A percentile compares a stretch with the other conserved stretches of the same genome.
These are phyloP conservation scores for Phalera bucephala DNA, from an alignment of 2,888 invertebrate genomes.

Conservation along the genomic window DNA sequence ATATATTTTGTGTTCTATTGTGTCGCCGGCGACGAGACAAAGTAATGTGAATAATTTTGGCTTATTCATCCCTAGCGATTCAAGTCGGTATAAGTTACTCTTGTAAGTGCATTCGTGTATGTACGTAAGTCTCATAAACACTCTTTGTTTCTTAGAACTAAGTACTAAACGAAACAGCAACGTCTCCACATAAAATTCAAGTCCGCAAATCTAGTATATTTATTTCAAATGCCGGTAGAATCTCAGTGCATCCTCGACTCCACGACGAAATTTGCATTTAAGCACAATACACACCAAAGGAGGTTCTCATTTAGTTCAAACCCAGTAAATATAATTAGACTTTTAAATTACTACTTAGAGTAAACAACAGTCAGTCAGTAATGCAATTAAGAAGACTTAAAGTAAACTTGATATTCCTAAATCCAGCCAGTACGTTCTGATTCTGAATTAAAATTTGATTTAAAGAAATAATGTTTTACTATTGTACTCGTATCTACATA, in stretches of 20 bases:
- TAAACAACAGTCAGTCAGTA: too few relatives aligned
- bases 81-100: constrained; percentile 9
- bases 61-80: constrained; percentile 14
- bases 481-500: too few relatives aligned
- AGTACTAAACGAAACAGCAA: constrained; percentile 52
- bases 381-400: too few relatives aligned
- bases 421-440: too few relatives aligned
- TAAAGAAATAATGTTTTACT: too few relatives aligned
- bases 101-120: constrained; percentile 13
- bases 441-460: too few relatives aligned
- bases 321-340: not conserved
- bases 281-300: constrained; percentile 46
- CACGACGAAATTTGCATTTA: constrained; percentile 60
- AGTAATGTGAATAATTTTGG: constrained; percentile 13
- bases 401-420: too few relatives aligned
- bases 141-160: constrained; percentile 33
- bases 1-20: not conserved
- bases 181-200: constrained; percentile 53
- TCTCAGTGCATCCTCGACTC: constrained; percentile 61
- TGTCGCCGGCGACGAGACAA: constrained; percentile 6
- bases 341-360: not conserved
- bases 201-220: constrained; percentile 69
- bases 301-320: constrained; percentile 20
- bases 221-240: constrained; percentile 67
- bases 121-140: constrained; percentile 24